Conservation (phyloP, 2,888 invertebrate species). For the Steinernema carpocapsae region DNA sequence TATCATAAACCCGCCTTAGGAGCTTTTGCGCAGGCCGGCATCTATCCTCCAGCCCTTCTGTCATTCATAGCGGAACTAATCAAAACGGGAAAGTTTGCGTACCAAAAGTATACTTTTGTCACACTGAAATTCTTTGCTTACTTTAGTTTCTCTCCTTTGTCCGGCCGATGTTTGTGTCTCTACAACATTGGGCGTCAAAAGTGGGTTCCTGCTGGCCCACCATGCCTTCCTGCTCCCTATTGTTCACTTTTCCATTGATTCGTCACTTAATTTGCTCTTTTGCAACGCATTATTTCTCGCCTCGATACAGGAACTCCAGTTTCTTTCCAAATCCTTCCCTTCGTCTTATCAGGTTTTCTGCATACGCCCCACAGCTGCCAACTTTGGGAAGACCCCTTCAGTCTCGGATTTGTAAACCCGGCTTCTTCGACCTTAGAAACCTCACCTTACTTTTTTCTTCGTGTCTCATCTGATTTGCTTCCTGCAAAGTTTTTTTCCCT, state of each 20-base stretch:
- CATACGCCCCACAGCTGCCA: too few species aligned
- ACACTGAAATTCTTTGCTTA: not conserved
- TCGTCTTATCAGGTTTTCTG: too few species aligned
- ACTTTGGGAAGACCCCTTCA: not conserved
- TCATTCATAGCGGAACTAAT: constrained; percentile 25
- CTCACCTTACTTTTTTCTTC: too few species aligned
- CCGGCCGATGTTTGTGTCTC: not conserved
- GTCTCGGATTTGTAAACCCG: too few species aligned
- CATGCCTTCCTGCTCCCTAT: not conserved
- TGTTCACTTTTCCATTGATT: not conserved
- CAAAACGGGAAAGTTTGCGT: constrained; percentile 12
- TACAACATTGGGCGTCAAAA: not conserved
- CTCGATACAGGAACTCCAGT: not conserved
- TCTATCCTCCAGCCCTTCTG: not conserved
- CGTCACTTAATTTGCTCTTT: not conserved
- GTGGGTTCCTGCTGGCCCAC: not conserved
- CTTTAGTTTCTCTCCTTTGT: not conserved
- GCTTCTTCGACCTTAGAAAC: too few species aligned
- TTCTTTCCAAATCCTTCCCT: too few species aligned
- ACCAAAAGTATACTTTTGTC: constrained; percentile 6
- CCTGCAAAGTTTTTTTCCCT: too few species aligned
- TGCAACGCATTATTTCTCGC: not conserved
- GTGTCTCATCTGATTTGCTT: too few species aligned
- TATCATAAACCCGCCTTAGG: constrained; percentile 3
- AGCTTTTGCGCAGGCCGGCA: not conserved